Evolutionary conservation across 1,140 invertebrate species (phyloP).

Genomic region (Araneus ventricosus): DNA sequence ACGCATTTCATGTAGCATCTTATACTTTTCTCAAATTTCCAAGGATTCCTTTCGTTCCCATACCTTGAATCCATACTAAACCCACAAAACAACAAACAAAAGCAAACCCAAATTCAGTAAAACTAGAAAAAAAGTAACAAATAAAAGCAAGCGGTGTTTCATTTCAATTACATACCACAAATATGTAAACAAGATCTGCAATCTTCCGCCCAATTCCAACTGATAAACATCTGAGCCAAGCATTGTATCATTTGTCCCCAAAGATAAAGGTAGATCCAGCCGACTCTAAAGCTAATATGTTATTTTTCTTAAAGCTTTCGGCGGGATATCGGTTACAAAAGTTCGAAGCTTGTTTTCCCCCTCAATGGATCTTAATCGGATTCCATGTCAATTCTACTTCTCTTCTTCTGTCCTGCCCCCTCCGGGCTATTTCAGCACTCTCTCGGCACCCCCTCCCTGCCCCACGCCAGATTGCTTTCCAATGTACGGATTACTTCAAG

Average conservation of each 20-base stretch:
- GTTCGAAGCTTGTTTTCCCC: slow-evolving; percentile 69
- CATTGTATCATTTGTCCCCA: slow-evolving; percentile 46
- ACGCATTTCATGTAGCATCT: too few species aligned
- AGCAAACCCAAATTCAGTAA: not conserved
- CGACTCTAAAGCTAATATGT: slow-evolving; percentile 69
- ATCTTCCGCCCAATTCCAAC: not conserved
- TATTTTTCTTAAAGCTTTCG: slow-evolving; percentile 62
- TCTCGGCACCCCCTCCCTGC: not conserved
- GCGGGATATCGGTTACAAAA: slow-evolving; percentile 69
- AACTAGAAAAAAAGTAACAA: not conserved
- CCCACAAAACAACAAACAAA: fast-evolving
- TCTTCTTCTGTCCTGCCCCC: slow-evolving; percentile 31
- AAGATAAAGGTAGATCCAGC: slow-evolving; percentile 27
- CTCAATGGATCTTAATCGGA: slow-evolving; percentile 69
- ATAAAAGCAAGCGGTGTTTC: not conserved
- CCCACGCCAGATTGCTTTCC: slow-evolving; percentile 59
- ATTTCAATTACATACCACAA: slow-evolving; percentile 24
- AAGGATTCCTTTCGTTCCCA: too few species aligned
- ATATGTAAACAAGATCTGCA: not conserved
- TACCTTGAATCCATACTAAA: too few species aligned
- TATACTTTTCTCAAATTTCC: too few species aligned
- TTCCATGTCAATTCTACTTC: slow-evolving; percentile 62
- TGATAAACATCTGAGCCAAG: slow-evolving; percentile 1
- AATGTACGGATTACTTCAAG: slow-evolving; percentile 63
- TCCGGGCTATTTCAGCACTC: slow-evolving; percentile 53